These are phyloP conservation scores for Engystomops pustulosus DNA, from an alignment of 2,113 vertebrate species.

Conservation along the genomic window DNA sequence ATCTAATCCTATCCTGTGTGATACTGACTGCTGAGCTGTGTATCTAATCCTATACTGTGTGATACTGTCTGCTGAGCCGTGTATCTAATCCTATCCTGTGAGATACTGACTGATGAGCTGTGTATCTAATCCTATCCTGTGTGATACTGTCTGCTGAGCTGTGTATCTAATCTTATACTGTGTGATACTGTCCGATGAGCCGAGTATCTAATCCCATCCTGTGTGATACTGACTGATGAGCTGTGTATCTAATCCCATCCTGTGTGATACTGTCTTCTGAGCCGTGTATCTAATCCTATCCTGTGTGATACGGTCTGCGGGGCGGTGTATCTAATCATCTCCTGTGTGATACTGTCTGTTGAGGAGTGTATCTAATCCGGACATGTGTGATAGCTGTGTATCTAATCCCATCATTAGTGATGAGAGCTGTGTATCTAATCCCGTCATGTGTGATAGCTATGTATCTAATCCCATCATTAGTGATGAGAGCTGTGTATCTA, in stretches of 20 bases:
- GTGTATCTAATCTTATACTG: neutral
- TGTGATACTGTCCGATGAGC: neutral
- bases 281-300: neutral
- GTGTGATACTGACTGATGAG: no score
- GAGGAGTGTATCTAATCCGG: neutral
- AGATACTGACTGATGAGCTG: neutral
- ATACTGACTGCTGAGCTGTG: neutral
- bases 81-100: neutral
- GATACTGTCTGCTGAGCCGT: neutral
- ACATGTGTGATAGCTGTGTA: neutral
- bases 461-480: no score
- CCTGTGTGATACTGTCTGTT: neutral
- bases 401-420: no score
- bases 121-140: neutral
- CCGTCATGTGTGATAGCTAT: no score
- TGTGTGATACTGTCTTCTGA: neutral
- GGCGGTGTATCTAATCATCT: no score
- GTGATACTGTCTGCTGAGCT: no score
- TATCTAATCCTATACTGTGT: neutral
- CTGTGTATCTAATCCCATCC: neutral
- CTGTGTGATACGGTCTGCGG: no score
- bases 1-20: neutral
- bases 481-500: neutral
- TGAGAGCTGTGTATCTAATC: neutral
- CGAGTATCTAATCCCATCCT: neutral